These are phyloP conservation scores for Eugnorisma glareosa DNA, from an alignment of 2,888 invertebrate species.

Conservation along the genomic window DNA sequence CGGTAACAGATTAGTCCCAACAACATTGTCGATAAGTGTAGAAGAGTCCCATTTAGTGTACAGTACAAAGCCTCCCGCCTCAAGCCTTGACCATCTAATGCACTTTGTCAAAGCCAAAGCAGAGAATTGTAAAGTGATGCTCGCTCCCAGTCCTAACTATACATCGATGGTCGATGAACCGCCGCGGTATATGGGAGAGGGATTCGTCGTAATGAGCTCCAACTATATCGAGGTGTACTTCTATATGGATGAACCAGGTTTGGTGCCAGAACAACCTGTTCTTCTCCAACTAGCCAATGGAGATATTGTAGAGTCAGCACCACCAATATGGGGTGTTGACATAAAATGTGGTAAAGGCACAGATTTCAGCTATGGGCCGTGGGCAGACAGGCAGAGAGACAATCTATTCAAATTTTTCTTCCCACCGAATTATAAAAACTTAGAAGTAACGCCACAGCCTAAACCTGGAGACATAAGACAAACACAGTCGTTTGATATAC, in stretches of 20 bases:
- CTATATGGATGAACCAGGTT: slow-evolving; percentile 98
- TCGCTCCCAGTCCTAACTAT: slow-evolving; percentile 99
- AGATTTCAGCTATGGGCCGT: slow-evolving; percentile 99
- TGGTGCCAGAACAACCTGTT: slow-evolving; percentile 97
- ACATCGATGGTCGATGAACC: slow-evolving; percentile 98
- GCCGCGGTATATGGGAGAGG: slow-evolving; percentile 99
- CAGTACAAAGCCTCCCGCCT: slow-evolving; percentile 98
- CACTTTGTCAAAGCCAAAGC: slow-evolving; percentile 98
- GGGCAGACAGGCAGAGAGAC: slow-evolving; percentile 99
- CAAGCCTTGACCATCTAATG: slow-evolving; percentile 98
- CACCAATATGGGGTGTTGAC: slow-evolving; percentile 98
- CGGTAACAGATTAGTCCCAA: slow-evolving; percentile 98
- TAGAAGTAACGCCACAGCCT: slow-evolving; percentile 95
- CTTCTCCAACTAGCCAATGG: slow-evolving; percentile 97
- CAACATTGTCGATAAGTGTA: slow-evolving; percentile 97
- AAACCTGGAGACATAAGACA: slow-evolving; percentile 96
- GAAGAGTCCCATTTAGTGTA: slow-evolving; percentile 98
- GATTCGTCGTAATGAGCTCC: slow-evolving; percentile 98
- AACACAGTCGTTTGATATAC: slow-evolving; percentile 97
- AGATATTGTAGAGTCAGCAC: slow-evolving; percentile 97
- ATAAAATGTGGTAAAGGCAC: slow-evolving; percentile 98
- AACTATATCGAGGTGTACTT: slow-evolving; percentile 98
- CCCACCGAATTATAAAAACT: slow-evolving; percentile 95
- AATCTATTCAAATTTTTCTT: slow-evolving; percentile 98
- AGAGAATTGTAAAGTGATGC: slow-evolving; percentile 98